Conservation (phyloP, 2,113 vertebrate species). For the Bucco capensis region DNA sequence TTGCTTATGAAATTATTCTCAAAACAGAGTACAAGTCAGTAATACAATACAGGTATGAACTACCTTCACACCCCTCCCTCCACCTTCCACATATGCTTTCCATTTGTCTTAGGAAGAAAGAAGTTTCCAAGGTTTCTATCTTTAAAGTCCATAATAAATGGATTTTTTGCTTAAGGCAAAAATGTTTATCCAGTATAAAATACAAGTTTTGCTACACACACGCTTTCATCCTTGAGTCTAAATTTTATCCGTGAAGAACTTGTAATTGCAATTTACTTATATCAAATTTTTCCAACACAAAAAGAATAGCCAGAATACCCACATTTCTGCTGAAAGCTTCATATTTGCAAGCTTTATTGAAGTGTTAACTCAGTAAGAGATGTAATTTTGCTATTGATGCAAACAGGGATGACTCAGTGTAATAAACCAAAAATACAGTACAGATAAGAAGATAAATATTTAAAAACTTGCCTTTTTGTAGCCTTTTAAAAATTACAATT, state of each 20-base stretch:
- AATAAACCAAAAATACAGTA: constrained; percentile 39
- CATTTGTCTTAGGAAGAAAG: neutral
- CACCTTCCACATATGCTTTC: neutral
- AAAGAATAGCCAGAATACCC: neutral
- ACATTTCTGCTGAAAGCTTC: neutral
- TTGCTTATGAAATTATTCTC: constrained; percentile 60
- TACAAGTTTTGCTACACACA: neutral
- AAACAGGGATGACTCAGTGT: neutral
- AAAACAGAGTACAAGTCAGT: constrained; percentile 45
- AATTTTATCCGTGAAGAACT: neutral
- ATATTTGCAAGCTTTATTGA: neutral
- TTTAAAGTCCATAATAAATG: neutral
- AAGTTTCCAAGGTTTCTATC: neutral
- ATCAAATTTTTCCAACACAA: neutral
- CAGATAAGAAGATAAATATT: constrained; percentile 54
- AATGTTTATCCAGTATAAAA: neutral
- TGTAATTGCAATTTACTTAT: neutral
- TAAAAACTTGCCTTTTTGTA: constrained; percentile 37
- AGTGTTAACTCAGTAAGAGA: neutral
- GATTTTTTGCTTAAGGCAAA: constrained; percentile 2
- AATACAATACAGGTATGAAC: neutral
- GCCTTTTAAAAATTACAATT: constrained; percentile 57
- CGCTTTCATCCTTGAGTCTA: neutral
- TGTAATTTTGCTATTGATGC: neutral
- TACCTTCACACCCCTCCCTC: neutral